These are phyloP conservation scores for Iselma pallidipennis DNA, from an alignment of 2,888 invertebrate genomes.

Conservation along the genomic window DNA sequence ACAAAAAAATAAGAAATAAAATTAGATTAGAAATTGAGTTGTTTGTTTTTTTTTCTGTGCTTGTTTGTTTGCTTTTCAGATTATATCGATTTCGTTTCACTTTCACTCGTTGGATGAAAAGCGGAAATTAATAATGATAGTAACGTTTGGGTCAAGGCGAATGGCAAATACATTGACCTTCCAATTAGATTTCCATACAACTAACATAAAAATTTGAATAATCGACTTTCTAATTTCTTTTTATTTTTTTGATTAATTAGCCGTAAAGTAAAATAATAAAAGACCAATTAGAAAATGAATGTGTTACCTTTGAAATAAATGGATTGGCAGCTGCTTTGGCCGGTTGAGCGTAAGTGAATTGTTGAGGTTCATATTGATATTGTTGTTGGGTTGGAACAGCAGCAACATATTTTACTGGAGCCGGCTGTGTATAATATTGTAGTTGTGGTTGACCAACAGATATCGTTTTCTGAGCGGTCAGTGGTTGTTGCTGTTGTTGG, in stretches of 20 bases:
- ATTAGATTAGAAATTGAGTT: conserved; percentile 5
- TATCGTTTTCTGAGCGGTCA: conserved; percentile 13
- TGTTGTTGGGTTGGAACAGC: conserved; percentile 28
- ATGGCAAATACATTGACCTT: conserved; percentile 14
- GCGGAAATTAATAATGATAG: background rate
- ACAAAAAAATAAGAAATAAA: background rate
- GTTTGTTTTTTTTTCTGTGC: too few relatives aligned
- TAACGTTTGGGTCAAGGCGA: conserved; percentile 21
- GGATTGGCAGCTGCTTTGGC: conserved; percentile 23
- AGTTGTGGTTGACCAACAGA: conserved; percentile 19
- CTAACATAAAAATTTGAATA: background rate
- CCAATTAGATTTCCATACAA: background rate
- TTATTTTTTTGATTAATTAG: too few relatives aligned
- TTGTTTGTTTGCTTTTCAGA: conserved; percentile 4
- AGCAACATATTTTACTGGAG: conserved; percentile 19
- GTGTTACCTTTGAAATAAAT: conserved; percentile 24
- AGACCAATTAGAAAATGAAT: conserved; percentile 16
- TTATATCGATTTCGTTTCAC: background rate
- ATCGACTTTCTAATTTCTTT: conserved; percentile 17
- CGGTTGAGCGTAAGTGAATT: conserved; percentile 30
- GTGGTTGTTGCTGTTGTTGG: conserved; percentile 22
- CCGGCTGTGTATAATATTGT: conserved; percentile 19
- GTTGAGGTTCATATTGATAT: conserved; percentile 32
- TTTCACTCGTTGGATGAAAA: conserved; percentile 5
- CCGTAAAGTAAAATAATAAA: too few relatives aligned